phyloP scores from a whole-genome alignment of 2,888 invertebrate genomes.

The Gerris lacustris region DNA sequence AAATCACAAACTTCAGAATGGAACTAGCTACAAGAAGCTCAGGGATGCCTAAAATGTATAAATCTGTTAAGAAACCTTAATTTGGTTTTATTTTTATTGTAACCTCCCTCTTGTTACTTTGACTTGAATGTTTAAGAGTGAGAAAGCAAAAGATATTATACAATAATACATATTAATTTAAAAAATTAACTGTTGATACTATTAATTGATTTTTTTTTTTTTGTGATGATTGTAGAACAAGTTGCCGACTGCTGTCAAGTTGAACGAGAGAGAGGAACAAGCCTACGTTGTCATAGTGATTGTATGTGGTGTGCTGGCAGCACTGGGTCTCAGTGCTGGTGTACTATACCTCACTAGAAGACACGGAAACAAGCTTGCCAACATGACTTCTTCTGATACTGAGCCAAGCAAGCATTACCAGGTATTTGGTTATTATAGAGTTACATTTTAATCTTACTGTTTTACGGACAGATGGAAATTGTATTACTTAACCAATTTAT shows the following conservation, averaged over 20 bases:
- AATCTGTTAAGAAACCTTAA: no score
- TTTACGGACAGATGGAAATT: background rate
- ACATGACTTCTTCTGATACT: conserved; percentile 59
- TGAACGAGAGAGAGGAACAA: conserved; percentile 30
- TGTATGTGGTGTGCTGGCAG: conserved; percentile 51
- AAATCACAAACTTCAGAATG: no score
- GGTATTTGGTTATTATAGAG: conserved; percentile 37
- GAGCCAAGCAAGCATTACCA: conserved; percentile 89
- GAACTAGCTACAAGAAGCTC: no score
- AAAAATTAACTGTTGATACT: no score
- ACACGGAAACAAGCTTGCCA: conserved; percentile 70
- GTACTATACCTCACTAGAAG: conserved; percentile 55
- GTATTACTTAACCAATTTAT: no score
- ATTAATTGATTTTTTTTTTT: no score
- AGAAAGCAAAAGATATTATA: no score
- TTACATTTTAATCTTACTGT: background rate
- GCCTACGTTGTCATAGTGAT: conserved; percentile 44
- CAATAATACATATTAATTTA: no score
- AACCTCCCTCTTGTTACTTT: no score
- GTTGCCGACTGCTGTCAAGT: conserved; percentile 40
- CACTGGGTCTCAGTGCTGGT: conserved; percentile 49
- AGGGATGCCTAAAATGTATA: no score
- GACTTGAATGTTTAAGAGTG: no score
- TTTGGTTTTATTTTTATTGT: no score
- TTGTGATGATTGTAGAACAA: conserved; percentile 37